Evolutionary conservation across 2,113 vertebrate genomes (phyloP).

Genomic region (Ophthalmolycus amberensis): DNA sequence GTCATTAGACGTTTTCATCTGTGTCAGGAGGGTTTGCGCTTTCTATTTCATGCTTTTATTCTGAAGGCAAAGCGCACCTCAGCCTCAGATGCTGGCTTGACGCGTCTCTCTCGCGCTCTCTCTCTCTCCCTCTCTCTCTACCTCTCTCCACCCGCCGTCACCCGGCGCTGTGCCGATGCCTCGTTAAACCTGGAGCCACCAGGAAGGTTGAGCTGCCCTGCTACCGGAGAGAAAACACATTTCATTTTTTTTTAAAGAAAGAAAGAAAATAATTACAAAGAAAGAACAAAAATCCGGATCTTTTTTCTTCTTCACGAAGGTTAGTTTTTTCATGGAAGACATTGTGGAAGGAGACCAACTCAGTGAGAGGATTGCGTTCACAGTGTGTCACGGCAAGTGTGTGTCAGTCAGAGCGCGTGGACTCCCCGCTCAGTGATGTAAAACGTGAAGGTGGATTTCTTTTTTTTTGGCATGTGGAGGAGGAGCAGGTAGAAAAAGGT

Average conservation of each 20-base stretch:
- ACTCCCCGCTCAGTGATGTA: constrained; percentile 69
- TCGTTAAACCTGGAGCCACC: constrained; percentile 57
- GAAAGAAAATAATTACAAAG: background rate
- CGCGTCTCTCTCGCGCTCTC: constrained; percentile 31
- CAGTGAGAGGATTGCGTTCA: constrained; percentile 55
- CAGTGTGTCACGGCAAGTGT: constrained; percentile 34
- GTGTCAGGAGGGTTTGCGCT: background rate
- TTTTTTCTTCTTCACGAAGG: background rate
- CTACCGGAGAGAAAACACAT: constrained; percentile 9
- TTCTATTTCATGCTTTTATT: constrained; percentile 60
- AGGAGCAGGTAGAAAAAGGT: constrained; percentile 75
- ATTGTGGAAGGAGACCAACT: constrained; percentile 56
- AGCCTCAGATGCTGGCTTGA: constrained; percentile 45
- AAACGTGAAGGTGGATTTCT: constrained; percentile 70
- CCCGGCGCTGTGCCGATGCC: constrained; percentile 36
- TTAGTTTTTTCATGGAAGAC: constrained; percentile 34
- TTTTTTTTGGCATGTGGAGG: constrained; percentile 55
- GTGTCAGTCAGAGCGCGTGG: constrained; percentile 40
- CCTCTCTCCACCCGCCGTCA: constrained; percentile 44
- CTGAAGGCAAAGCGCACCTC: constrained; percentile 53
- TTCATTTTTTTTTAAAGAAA: background rate
- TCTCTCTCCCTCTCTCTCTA: background rate
- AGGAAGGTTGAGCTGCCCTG: constrained; percentile 55
- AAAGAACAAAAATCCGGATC: background rate
- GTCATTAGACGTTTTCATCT: background rate